Base-by-base conservation (phyloP, 2,113 vertebrate species). In the Tachysurus vachellii region DNA sequence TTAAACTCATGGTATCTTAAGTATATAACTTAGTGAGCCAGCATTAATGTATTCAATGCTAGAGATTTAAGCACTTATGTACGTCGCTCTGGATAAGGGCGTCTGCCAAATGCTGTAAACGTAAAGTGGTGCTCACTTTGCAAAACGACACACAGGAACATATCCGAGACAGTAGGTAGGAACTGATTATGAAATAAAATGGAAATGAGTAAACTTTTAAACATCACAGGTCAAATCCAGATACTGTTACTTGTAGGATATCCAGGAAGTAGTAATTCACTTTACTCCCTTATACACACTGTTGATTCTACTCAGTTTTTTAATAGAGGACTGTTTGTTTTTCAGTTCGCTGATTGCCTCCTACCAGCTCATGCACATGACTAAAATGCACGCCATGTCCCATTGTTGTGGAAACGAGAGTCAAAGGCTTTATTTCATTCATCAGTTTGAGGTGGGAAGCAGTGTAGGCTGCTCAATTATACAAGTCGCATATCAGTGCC, bases 271-370 rank as follows among this genome's bases (percentile, higher is more conserved):
- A 44, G 5, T 81, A 61, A 44, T 54, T 79, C 50, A 81, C 21
- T 61, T 31, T 26, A 61, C 21, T 81, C 31, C 31, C 21, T 59
- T 42, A 42, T 23, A 44, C 21, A 42, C 19, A 26, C 7, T 61
- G 56, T 59, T 44, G 3, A 26, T 61, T 19, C 79, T 83, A 23
- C 31, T 31, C 64, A n/a, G 14, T 14, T 68, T 70, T 80, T 44
- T 59, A 88, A 88, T 73, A 88, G 80, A 87, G 17, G 13, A 21
- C 47, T 82, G 36, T 50, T 86, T 86, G 89, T 89, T 86, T 84
- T 84, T 83, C 71, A 88, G 71, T 85, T 61, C n/a, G 81, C 54
- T 73, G 82, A 76, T 75, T 56, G 23, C 56, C 80, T 64, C 80
- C 76, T 62, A 85, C 83, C 44, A 59, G 17, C 17, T 14, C 31